phyloP scores from a whole-genome alignment of 2,888 invertebrate genomes.

The Drosophila colorata region DNA sequence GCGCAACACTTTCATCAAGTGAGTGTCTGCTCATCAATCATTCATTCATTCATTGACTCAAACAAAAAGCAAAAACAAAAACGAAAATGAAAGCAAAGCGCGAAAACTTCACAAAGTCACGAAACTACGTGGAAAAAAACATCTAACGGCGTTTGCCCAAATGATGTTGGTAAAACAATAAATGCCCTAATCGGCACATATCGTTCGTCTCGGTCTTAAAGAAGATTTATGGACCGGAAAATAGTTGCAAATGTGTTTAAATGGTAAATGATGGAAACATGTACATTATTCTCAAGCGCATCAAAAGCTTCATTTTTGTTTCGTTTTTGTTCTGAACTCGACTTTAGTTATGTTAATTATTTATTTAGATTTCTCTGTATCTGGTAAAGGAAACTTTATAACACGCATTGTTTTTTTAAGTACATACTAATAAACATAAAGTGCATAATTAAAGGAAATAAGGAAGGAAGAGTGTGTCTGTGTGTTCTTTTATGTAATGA shows the following conservation, averaged over 20 bases:
- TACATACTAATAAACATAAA: no score
- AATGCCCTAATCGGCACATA: conserved; percentile 7
- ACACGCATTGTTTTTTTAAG: no score
- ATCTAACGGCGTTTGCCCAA: conserved; percentile 14
- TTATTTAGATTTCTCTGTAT: no score
- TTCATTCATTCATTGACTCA: conserved; percentile 41
- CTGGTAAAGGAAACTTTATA: no score
- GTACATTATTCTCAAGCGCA: background rate
- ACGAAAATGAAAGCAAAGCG: conserved; percentile 39
- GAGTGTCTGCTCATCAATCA: conserved; percentile 61
- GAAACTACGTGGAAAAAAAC: conserved; percentile 26
- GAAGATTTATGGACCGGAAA: background rate
- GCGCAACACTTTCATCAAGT: conserved; percentile 60
- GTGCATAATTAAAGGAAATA: no score
- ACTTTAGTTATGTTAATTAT: no score
- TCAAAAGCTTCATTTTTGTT: no score
- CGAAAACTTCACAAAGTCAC: conserved; percentile 53
- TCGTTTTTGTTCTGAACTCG: no score
- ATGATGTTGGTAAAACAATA: conserved; percentile 23
- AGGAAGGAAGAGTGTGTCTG: no score
- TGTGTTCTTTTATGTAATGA: no score
- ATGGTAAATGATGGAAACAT: no score
- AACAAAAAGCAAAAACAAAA: conserved; percentile 6
- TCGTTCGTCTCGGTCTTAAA: background rate
- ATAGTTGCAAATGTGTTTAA: background rate